These are phyloP conservation scores for Periophthalmus magnuspinnatus DNA, from an alignment of 2,797 vertebrate genomes.

Conservation along the genomic window DNA sequence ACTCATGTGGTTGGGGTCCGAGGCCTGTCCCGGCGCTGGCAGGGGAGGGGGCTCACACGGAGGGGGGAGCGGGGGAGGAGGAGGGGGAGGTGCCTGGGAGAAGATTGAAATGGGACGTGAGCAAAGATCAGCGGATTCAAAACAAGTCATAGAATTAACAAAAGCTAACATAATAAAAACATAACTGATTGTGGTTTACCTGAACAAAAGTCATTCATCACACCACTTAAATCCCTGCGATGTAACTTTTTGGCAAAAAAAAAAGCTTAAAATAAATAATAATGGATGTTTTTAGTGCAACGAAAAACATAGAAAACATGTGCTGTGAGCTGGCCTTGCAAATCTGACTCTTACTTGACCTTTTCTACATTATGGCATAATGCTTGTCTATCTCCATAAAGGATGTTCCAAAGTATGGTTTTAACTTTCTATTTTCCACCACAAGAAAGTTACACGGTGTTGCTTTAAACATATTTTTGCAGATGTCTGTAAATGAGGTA, in stretches of 20 bases:
- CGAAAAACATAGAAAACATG: too few relatives aligned
- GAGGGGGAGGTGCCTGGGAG: conserved; percentile 64
- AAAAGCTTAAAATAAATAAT: too few relatives aligned
- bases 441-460: too few relatives aligned
- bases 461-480: neutral
- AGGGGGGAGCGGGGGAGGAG: conserved; percentile 78
- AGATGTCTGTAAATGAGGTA: neutral
- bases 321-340: too few relatives aligned
- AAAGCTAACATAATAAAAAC: too few relatives aligned
- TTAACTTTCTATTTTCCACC: too few relatives aligned
- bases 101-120: neutral
- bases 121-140: neutral
- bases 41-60: conserved; percentile 77
- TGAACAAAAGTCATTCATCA: neutral
- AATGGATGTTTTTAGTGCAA: too few relatives aligned
- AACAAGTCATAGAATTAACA: neutral
- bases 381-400: too few relatives aligned
- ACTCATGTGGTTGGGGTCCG: conserved; percentile 93
- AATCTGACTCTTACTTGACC: too few relatives aligned
- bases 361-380: too few relatives aligned
- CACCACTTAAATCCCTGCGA: neutral
- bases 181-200: neutral
- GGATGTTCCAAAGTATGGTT: too few relatives aligned
- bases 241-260: too few relatives aligned
- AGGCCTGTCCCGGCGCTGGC: conserved; percentile 78